These are phyloP conservation scores for Ictidomys tridecemlineatus DNA, from an alignment of 2,113 vertebrate genomes.

Conservation along the genomic window DNA sequence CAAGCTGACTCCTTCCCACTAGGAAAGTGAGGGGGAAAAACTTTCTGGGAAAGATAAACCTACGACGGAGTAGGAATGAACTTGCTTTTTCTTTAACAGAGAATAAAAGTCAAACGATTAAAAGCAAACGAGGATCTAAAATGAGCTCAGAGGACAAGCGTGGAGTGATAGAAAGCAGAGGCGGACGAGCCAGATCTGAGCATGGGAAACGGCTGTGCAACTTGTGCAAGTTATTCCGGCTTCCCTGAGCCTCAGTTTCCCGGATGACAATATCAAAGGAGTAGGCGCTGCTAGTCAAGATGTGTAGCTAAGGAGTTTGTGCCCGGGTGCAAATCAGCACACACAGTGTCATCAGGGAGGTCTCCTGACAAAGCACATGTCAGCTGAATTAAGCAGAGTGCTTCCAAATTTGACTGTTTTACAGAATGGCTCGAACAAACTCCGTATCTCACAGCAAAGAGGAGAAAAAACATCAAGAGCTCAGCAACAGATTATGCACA, in stretches of 20 bases:
- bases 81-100: neutral
- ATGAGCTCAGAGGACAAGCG: rapidly evolving
- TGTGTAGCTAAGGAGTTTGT: neutral
- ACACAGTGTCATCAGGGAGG: neutral
- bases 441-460: neutral
- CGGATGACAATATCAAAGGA: neutral
- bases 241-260: neutral
- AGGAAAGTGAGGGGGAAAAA: neutral
- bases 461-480: no score
- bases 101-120: neutral
- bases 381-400: neutral
- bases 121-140: neutral
- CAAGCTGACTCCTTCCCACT: constrained; percentile 67
- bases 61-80: neutral
- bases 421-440: rapidly evolving
- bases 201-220: rapidly evolving
- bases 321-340: neutral
- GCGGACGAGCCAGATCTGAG: rapidly evolving
- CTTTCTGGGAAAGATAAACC: constrained; percentile 23
- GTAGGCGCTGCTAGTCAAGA: neutral
- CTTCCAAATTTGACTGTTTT: rapidly evolving
- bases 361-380: neutral
- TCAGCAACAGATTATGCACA: rapidly evolving
- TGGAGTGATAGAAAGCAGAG: rapidly evolving
- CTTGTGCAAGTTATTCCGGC: rapidly evolving